Evolutionary conservation across 2,888 invertebrate genomes (phyloP), one percentile per base, ranked within the genome.

Genomic region (Cephus pulcher): DNA sequence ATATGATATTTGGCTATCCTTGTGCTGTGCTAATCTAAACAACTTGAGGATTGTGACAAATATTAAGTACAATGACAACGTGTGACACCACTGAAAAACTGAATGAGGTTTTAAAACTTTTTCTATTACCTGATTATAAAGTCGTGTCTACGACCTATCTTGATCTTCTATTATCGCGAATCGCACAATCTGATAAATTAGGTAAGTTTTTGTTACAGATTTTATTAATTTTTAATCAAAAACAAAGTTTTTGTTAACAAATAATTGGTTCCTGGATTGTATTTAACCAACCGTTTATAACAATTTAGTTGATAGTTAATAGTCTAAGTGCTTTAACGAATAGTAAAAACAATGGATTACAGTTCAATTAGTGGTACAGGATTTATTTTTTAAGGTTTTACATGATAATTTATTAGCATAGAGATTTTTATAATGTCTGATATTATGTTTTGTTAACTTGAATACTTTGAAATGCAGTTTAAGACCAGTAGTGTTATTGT

Each of bases 121-220:
- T 95, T 84, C 88, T 94, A 34, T 92, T 93, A 79, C 93, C 94
- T 0, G 92, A 93, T 82, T 95, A 94, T 91, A 93, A 93, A 84
- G 92, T 93, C 74, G 91, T 86, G 12, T 89, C 91, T 30, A 80
- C 86, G 6, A 90, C 91, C 12, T 91, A 91, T 78, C 86, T 91
- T 32, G 91, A 91, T 84, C 84, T 91, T 35, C 79, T 91, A 56
- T 80, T 91, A 74, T 88, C 88, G 9, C 90, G 91, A 35, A 88
- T 91, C 56, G 23, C 56, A 56, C 56, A 23, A 73, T 81, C 86
- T 9, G 84, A 86, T 30, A 84, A 82, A 71, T 80, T 82, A 37
- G 84, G 86, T 71, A 83, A 88, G 70, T 71, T 87, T 89, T 32
- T 12, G 23, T 73, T n/a, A n/a, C 82, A 85, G 83, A 71, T 4